These are phyloP conservation scores for Callocephalon fimbriatum DNA, from an alignment of 2,113 vertebrate species.

Conservation along the genomic window DNA sequence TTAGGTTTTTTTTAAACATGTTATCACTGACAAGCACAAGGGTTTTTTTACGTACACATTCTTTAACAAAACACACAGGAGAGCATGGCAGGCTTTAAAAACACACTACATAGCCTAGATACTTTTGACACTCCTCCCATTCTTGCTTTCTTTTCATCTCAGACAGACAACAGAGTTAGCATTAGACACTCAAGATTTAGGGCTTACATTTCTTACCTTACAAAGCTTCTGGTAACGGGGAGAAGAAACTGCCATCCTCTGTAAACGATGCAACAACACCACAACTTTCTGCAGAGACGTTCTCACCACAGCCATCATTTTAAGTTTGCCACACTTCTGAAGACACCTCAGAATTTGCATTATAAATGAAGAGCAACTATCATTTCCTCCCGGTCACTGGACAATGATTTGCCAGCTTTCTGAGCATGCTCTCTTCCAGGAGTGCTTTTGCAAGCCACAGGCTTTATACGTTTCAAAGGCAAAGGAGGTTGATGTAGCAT, in stretches of 20 bases:
- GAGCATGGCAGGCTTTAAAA: background rate
- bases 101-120: background rate
- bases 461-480: slow-evolving; percentile 67
- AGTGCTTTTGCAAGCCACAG: slow-evolving; percentile 72
- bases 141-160: background rate
- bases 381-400: slow-evolving; percentile 86
- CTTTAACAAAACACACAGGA: background rate
- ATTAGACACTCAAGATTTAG: slow-evolving; percentile 10
- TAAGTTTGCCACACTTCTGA: slow-evolving; percentile 95
- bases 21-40: background rate
- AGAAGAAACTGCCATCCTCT: slow-evolving; percentile 99
- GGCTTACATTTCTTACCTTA: slow-evolving; percentile 83
- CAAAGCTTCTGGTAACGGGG: slow-evolving; percentile 99
- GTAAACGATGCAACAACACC: slow-evolving; percentile 97
- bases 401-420: slow-evolving; percentile 85
- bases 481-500: slow-evolving; percentile 69
- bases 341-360: slow-evolving; percentile 95
- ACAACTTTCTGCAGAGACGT: slow-evolving; percentile 99
- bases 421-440: slow-evolving; percentile 85
- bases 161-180: background rate
- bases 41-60: background rate
- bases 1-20: background rate
- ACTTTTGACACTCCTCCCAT: background rate
- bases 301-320: slow-evolving; percentile 99
- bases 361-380: slow-evolving; percentile 89